Conservation (phyloP, 2,797 vertebrate genomes). For the Hylomyscus alleni region DNA sequence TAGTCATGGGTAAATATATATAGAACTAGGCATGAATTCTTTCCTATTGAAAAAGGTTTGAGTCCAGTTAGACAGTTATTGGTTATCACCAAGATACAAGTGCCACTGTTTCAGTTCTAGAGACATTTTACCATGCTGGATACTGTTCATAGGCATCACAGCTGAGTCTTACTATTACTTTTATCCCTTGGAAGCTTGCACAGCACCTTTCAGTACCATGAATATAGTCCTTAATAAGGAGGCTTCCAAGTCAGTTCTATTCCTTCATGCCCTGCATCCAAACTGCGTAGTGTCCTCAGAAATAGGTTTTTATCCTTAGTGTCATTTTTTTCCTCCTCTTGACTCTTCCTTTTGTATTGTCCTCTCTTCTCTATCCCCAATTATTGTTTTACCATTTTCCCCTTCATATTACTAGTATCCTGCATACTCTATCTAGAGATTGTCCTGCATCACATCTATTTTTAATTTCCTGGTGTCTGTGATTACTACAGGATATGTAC, state of each 20-base stretch:
- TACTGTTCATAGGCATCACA: neutral
- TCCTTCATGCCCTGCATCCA: neutral
- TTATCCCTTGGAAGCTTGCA: neutral
- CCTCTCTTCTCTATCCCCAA: neutral
- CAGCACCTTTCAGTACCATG: neutral
- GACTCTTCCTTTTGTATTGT: neutral
- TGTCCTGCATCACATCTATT: neutral
- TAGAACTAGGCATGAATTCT: neutral
- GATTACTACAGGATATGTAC: neutral
- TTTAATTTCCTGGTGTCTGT: neutral
- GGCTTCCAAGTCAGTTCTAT: neutral
- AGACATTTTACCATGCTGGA: neutral
- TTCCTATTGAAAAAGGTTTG: neutral
- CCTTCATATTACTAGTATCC: neutral
- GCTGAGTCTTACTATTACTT: neutral
- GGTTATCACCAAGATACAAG: neutral
- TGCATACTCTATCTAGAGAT: neutral
- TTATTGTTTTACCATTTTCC: neutral
- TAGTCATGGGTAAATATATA: neutral
- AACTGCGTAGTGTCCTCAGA: neutral
- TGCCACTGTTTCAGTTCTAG: neutral
- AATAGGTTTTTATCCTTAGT: neutral
- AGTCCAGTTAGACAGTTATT: neutral
- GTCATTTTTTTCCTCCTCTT: neutral
- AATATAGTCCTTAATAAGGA: neutral